Evolutionary conservation across 2,888 invertebrate species (phyloP), one percentile per base, ranked within the genome.

Genomic region (Callosobruchus maculatus): DNA sequence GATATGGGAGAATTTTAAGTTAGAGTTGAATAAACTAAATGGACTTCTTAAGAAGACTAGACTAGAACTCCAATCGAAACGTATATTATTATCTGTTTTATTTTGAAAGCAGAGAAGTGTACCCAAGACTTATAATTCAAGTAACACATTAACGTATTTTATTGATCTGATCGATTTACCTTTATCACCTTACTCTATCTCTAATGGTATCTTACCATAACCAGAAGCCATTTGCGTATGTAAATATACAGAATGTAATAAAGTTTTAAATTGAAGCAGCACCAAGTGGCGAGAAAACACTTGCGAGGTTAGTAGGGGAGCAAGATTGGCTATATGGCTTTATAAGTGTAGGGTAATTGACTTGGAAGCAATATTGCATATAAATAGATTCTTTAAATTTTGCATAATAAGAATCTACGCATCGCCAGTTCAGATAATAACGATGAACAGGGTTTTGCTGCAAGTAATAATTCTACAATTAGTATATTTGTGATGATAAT

Each of bases 381-480:
- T 80, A 80, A 80, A 80, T 80, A 74, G 79, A 78, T 78, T 80
- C 77, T 67, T 67, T 74, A 74, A 72, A 78, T 79, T 78, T 78
- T 78, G 73, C 77, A 77, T 77, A 21, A 49, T 13, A 18, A 49
- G 49, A 18, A 49, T 13, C 49, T 13, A 18, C 49, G 49, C 7
- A 49, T 18, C 49, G 18, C 13, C 49, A 49, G 13, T 13, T 49
- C 13, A 5, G 13, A 13, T 5, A 49, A 49, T 49, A 49, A 13
- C 13, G 18, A 49, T 49, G 49, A 49, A 13, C 13, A 26, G n/a
- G n/a, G n/a, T n/a, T n/a, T n/a, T n/a, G n/a, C n/a, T n/a, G n/a
- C n/a, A n/a, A n/a, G n/a, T n/a, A n/a, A n/a, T n/a, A n/a, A n/a
- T n/a, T n/a, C n/a, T n/a, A n/a, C n/a, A n/a, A n/a, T n/a, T n/a